Evolutionary conservation across 1,140 invertebrate species (phyloP), one percentile per base, ranked within the genome.

Genomic region (Dreissena rostriformis): DNA sequence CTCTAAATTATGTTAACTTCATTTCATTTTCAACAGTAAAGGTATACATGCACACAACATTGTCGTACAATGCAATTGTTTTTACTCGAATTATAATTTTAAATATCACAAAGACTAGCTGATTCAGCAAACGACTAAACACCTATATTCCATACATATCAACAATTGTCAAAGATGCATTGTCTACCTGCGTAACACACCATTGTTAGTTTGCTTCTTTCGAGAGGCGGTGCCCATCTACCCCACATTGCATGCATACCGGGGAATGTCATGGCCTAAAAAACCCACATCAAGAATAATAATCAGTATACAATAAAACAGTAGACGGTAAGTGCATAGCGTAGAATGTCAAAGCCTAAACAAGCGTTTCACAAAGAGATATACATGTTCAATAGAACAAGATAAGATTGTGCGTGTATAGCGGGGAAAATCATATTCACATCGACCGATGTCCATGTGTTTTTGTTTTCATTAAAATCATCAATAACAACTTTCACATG

Each of bases 231-330:
- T 17, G 92, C 92, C 92, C 92, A 93, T 29, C 81, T 65, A 6
- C 89, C 88, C 91, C 89, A 92, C 66, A 98, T 95, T 10, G 96
- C 96, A 91, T 98, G 96, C 84, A 98, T 97, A 85, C 96, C 96
- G 0, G 97, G 97, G 92, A 97, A 98, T 0, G 96, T 96, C 0
- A 97, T 97, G 51, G 97, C 97, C 96, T 97, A 88, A 19, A 82
- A 51, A n/a, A 85, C 22, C 39, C 49, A 8, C 28, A 71, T 29
- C 15, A 39, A 49, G 22, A 57, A n/a, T n/a, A n/a, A n/a, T n/a
- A n/a, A n/a, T n/a, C n/a, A n/a, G n/a, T n/a, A n/a, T n/a, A n/a
- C n/a, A n/a, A n/a, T n/a, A n/a, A n/a, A n/a, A n/a, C n/a, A n/a
- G n/a, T n/a, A n/a, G n/a, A n/a, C n/a, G n/a, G n/a, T n/a, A n/a